These are phyloP conservation scores for Strigamia transsilvanica DNA, from an alignment of 2,888 invertebrate genomes.

Conservation along the genomic window DNA sequence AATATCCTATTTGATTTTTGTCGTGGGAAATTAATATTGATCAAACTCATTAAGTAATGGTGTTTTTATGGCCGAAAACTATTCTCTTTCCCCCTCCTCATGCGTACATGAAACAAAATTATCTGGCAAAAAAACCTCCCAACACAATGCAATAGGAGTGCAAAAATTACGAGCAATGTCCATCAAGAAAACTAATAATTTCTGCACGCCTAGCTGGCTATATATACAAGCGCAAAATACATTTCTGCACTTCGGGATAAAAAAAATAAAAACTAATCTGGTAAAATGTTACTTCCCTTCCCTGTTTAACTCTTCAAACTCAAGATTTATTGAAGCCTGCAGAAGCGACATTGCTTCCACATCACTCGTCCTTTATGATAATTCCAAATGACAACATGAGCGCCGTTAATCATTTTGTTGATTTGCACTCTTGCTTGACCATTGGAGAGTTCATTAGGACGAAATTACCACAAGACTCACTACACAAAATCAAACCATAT, in stretches of 20 bases:
- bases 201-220: background rate
- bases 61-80: background rate
- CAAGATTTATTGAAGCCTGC: background rate
- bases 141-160: background rate
- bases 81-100: background rate
- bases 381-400: constrained; percentile 3
- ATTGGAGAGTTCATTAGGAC: background rate
- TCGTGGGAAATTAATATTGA: background rate
- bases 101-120: background rate
- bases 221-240: no score
- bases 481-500: background rate
- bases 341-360: background rate
- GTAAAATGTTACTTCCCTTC: background rate
- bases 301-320: background rate
- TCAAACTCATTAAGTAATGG: constrained; percentile 8
- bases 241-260: no score
- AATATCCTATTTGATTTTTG: constrained; percentile 6
- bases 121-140: background rate
- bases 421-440: background rate
- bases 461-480: background rate
- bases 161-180: background rate
- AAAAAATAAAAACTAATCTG: background rate
- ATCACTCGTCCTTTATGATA: background rate
- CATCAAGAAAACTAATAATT: constrained; percentile 8
- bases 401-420: constrained; percentile 8